These are phyloP conservation scores for Drosophila demipolita DNA, from an alignment of 2,888 invertebrate genomes.

Conservation along the genomic window DNA sequence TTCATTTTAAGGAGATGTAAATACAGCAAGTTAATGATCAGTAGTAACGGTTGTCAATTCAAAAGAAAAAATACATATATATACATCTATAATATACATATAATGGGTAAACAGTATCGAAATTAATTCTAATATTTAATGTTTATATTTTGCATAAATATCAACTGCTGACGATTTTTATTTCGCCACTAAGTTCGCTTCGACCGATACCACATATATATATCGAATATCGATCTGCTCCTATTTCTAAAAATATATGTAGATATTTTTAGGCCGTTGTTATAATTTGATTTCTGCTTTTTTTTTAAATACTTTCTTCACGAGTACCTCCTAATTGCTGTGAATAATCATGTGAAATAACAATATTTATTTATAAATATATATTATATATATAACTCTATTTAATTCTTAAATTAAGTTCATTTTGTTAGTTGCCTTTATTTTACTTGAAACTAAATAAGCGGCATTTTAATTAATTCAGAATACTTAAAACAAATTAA, in stretches of 20 bases:
- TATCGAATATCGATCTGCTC: neutral
- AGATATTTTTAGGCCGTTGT: neutral
- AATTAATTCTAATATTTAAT: neutral
- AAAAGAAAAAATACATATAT: constrained; percentile 12
- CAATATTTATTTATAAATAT: neutral
- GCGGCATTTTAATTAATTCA: neutral
- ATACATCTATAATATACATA: neutral
- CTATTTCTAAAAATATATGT: neutral
- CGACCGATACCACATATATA: neutral
- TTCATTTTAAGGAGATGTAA: constrained; percentile 22
- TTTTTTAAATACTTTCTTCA: neutral
- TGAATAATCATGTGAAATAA: neutral
- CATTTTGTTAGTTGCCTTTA: neutral
- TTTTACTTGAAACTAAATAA: neutral
- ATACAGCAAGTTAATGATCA: constrained; percentile 25
- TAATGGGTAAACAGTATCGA: neutral
- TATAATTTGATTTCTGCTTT: neutral
- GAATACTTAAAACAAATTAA: neutral
- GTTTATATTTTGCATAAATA: neutral
- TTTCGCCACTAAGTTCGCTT: neutral
- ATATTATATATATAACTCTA: neutral
- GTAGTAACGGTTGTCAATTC: constrained; percentile 49
- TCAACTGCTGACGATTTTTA: neutral
- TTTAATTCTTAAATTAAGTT: neutral
- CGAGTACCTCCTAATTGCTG: neutral